Evolutionary conservation across 2,888 invertebrate genomes (phyloP).

Genomic region (Eilema depressum): DNA sequence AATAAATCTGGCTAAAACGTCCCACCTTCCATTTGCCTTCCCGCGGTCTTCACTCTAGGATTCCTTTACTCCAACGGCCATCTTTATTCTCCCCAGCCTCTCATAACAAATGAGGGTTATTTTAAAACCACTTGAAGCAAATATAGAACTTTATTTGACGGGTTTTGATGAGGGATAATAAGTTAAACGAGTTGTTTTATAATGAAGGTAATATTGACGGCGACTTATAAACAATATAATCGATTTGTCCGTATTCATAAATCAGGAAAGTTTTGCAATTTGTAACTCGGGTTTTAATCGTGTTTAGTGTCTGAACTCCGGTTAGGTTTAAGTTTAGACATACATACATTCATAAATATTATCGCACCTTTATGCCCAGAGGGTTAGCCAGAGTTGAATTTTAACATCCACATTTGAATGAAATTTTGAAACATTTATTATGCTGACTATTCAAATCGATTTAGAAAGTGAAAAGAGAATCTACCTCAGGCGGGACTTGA

Average conservation of each 20-base stretch:
- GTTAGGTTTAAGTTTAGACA: background rate
- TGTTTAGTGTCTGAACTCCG: background rate
- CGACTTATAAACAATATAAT: background rate
- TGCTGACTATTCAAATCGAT: too few relatives aligned
- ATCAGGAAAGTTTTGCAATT: constrained; percentile 3
- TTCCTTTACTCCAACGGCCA: too few relatives aligned
- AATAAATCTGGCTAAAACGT: too few relatives aligned
- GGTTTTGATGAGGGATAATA: constrained; percentile 21
- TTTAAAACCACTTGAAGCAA: constrained; percentile 22
- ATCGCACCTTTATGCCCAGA: too few relatives aligned
- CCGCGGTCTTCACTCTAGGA: too few relatives aligned
- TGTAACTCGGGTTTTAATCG: background rate
- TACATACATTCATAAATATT: too few relatives aligned
- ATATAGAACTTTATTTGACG: constrained; percentile 19
- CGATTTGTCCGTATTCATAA: constrained; percentile 3
- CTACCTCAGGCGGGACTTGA: too few relatives aligned
- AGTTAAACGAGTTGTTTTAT: constrained; percentile 3
- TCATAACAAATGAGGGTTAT: constrained; percentile 33
- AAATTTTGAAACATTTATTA: too few relatives aligned
- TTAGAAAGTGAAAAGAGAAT: too few relatives aligned
- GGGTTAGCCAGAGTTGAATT: too few relatives aligned
- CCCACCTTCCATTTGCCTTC: too few relatives aligned
- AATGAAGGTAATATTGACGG: background rate
- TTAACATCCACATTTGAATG: too few relatives aligned
- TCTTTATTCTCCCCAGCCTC: constrained; percentile 17